Percentiles rank a stretch among this genome's conserved stretches.
Conservation (phyloP, 2,797 vertebrate species). For the Remorina albescens region DNA sequence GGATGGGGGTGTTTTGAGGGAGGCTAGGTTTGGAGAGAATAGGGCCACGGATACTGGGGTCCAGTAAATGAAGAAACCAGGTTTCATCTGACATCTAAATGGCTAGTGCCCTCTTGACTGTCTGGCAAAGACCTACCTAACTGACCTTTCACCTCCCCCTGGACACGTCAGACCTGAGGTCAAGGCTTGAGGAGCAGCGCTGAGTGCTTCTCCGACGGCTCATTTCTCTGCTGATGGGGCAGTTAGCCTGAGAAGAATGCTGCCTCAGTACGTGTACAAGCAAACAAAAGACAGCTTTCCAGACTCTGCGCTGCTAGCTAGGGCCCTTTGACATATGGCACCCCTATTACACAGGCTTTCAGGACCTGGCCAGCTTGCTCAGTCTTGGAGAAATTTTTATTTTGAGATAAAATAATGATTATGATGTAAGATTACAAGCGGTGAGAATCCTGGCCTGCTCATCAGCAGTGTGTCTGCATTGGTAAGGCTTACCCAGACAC, state of each 20-base stretch:
- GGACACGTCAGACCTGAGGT: slow-evolving; percentile 63
- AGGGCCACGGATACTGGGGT: slow-evolving; percentile 59
- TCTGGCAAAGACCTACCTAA: slow-evolving; percentile 62
- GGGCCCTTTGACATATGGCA: slow-evolving; percentile 57
- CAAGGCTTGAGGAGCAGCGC: slow-evolving; percentile 67
- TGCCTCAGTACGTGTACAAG: slow-evolving; percentile 59
- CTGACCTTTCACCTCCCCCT: slow-evolving; percentile 66
- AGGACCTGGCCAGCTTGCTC: slow-evolving; percentile 7
- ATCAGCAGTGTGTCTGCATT: slow-evolving; percentile 90
- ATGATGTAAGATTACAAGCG: slow-evolving; percentile 61
- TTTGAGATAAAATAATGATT: slow-evolving; percentile 60
- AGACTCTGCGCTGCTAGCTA: slow-evolving; percentile 16
- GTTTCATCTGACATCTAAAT: slow-evolving; percentile 72
- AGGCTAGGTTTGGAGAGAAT: slow-evolving; percentile 62
- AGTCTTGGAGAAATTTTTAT: slow-evolving; percentile 7
- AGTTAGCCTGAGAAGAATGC: slow-evolving; percentile 73
- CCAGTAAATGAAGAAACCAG: slow-evolving; percentile 50
- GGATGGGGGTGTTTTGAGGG: slow-evolving; percentile 64
- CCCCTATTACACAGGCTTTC: slow-evolving; percentile 5
- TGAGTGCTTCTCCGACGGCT: slow-evolving; percentile 63
- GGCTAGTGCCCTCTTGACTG: slow-evolving; percentile 57
- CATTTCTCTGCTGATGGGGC: slow-evolving; percentile 74
- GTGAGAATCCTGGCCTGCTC: slow-evolving; percentile 64
- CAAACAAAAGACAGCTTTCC: slow-evolving; percentile 76
- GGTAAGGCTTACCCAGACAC: slow-evolving; percentile 95